phyloP scores from a whole-genome alignment of 1,140 invertebrate species.

The Eueides isabella region DNA sequence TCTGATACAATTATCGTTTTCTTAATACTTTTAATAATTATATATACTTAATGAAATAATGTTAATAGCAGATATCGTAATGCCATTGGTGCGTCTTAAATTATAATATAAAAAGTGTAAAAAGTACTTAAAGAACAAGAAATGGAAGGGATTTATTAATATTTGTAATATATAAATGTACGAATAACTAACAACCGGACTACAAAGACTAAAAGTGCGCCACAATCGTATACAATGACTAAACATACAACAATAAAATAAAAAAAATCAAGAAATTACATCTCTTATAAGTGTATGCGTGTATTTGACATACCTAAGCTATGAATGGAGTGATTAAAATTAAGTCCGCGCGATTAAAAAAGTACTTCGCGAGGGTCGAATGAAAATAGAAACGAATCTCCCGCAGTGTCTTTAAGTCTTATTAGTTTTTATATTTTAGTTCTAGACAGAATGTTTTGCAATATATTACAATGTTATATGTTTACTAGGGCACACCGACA shows the following conservation, averaged over 20 bases:
- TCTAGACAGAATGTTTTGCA: conserved; percentile 48
- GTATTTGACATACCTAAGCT: conserved; percentile 36
- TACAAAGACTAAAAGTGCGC: no score
- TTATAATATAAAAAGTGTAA: no score
- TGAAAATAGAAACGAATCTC: conserved; percentile 59
- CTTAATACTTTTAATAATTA: background rate
- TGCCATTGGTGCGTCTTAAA: no score
- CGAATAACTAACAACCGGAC: no score
- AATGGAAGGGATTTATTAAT: no score
- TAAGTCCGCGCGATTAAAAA: conserved; percentile 43
- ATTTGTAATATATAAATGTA: no score
- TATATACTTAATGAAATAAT: background rate
- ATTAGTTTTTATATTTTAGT: conserved; percentile 26
- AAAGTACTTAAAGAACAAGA: no score
- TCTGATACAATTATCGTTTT: background rate
- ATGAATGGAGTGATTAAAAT: conserved; percentile 46
- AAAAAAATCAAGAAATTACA: conserved; percentile 31
- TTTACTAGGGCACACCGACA: conserved; percentile 68
- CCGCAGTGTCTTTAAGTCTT: conserved; percentile 47
- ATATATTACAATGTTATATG: conserved; percentile 45
- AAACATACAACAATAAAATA: conserved; percentile 35
- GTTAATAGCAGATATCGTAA: background rate
- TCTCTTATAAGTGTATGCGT: conserved; percentile 25
- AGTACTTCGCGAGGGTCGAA: conserved; percentile 62
- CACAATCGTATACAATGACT: conserved; percentile 32